These are phyloP conservation scores for Littorina saxatilis DNA, from an alignment of 1,140 invertebrate genomes.

Conservation along the genomic window DNA sequence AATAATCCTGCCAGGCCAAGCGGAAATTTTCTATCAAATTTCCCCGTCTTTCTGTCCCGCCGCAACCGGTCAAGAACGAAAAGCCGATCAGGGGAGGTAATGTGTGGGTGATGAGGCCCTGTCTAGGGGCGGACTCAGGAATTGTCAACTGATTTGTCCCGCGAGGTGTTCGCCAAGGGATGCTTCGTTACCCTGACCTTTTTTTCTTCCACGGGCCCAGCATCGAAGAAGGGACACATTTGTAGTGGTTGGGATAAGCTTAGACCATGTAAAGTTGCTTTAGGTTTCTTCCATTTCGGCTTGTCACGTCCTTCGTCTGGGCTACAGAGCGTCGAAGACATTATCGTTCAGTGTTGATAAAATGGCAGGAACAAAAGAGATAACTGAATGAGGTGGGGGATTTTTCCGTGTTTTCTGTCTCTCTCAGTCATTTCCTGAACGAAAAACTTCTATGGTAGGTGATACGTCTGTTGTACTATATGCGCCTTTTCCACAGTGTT, in stretches of 20 bases:
- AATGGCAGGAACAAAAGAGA: no score
- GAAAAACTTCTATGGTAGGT: no score
- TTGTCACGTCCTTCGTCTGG: background rate
- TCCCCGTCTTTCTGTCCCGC: constrained; percentile 4
- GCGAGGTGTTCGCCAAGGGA: background rate
- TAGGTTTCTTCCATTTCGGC: background rate
- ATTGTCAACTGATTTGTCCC: constrained; percentile 17
- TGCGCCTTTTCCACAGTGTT: no score
- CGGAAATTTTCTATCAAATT: constrained; percentile 40
- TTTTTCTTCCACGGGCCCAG: background rate
- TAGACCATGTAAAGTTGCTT: background rate
- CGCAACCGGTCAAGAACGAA: constrained; percentile 39
- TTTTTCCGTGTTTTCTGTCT: background rate
- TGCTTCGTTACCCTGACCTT: constrained; percentile 34
- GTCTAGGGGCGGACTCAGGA: background rate
- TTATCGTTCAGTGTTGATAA: no score
- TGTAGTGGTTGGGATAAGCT: constrained; percentile 1
- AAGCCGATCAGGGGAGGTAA: constrained; percentile 36
- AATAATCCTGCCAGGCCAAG: constrained; percentile 33
- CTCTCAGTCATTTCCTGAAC: no score
- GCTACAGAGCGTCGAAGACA: no score
- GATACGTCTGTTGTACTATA: no score
- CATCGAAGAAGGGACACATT: background rate
- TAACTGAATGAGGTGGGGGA: no score
- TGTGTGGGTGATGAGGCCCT: constrained; percentile 31